Evolutionary conservation across 2,888 invertebrate genomes (phyloP), one percentile per base, ranked within the genome.

Genomic region (Heliothis peltigera): DNA sequence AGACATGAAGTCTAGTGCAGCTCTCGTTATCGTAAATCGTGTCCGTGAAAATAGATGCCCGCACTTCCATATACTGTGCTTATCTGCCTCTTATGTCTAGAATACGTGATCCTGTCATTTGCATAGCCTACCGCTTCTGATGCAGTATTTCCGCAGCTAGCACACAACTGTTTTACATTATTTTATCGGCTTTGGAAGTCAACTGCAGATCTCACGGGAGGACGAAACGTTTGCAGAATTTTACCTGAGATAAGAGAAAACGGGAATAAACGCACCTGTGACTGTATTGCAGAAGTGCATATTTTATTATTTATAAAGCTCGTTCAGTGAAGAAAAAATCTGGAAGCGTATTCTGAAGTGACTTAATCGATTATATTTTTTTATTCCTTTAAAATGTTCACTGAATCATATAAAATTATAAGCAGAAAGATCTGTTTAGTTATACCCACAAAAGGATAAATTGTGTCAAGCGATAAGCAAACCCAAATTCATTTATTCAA

Each of bases 171-270:
- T 54, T 75, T 71, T 53, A 63, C 62, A 74, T 74, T 78, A 79
- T 71, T 75, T 68, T 79, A 68, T 79, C 51, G 28, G 65, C 64
- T 70, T 75, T 65, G 59, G 62, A 71, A 79, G 71, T 71, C 67
- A 79, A 68, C 64, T 62, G 54, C 68, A 79, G 56, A 17, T 18
- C 63, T 21, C 67, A 25, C 10, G 71, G 21, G 79, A 60, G 52
- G 7, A 56, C 46, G 58, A 66, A 79, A 58, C 61, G 65, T 46
- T 78, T 62, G 62, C n/a, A 59, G 60, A 68, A 68, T 68, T 47
- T 47, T 60, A 74, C 53, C 52, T 39, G 19, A 6, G 64, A 62
- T 44, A 62, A 17, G 25, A 12, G 17, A 2, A 32, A 22, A 57
- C 22, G 18, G 8, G 17, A 54, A 47, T 39, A 32, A 10, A 49